Evolutionary conservation across 1,140 invertebrate genomes (phyloP).

Genomic region (Drosophila sucinea): DNA sequence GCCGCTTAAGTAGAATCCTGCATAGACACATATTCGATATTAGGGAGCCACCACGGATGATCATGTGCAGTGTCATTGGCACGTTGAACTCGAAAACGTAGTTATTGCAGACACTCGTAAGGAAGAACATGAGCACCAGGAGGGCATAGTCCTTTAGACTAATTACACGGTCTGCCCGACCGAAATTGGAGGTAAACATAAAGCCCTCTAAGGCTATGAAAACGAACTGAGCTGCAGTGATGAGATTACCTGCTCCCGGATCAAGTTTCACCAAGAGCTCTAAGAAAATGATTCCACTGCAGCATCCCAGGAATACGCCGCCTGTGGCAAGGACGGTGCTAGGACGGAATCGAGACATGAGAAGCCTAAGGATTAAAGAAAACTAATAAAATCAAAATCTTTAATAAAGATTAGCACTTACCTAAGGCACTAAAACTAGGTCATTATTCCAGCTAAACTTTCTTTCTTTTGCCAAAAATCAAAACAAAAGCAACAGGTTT

Average conservation of each 20-base stretch:
- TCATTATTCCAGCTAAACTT: constrained; percentile 28
- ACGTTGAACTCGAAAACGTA: constrained; percentile 98
- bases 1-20: constrained; percentile 93
- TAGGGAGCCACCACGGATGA: constrained; percentile 97
- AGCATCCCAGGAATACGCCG: constrained; percentile 93
- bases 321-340: constrained; percentile 45
- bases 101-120: constrained; percentile 97
- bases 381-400: background rate
- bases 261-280: constrained; percentile 94
- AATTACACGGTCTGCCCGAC: constrained; percentile 88
- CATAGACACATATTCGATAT: constrained; percentile 99
- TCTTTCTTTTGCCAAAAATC: constrained; percentile 54
- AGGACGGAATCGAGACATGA: constrained; percentile 42
- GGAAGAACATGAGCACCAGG: constrained; percentile 95
- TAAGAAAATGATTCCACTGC: constrained; percentile 94
- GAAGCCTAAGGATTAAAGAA: background rate
- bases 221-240: constrained; percentile 96
- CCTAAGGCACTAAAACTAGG: constrained; percentile 14
- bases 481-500: constrained; percentile 62
- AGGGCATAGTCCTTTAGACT: constrained; percentile 91
- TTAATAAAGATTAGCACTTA: background rate
- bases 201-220: constrained; percentile 97
- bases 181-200: constrained; percentile 93
- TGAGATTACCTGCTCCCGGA: constrained; percentile 95
- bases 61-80: constrained; percentile 99